Percentiles rank a stretch among this genome's conserved stretches.
Evolutionary conservation across 2,888 invertebrate genomes (phyloP).

Genomic region (Drosophila picticornis): DNA sequence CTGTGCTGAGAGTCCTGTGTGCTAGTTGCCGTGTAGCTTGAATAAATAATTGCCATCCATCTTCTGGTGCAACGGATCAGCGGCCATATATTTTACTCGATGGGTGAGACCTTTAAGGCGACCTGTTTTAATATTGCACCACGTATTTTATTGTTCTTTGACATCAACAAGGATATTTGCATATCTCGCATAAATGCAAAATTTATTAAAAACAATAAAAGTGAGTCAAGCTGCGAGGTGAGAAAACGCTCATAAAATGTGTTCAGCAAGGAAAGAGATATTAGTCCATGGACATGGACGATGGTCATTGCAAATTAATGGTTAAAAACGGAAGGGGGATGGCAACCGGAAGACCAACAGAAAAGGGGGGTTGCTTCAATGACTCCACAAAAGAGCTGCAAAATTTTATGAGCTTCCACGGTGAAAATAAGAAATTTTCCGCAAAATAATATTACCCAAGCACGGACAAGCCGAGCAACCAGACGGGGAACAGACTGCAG

Average conservation of each 20-base stretch:
- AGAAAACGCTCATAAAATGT: slow-evolving; percentile 22
- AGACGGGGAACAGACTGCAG: slow-evolving; percentile 24
- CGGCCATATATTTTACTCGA: slow-evolving; percentile 24
- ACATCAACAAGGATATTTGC: slow-evolving; percentile 33
- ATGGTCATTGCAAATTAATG: slow-evolving; percentile 79
- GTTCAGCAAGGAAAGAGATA: slow-evolving; percentile 15
- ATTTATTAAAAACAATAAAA: slow-evolving; percentile 39
- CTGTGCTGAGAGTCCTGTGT: slow-evolving; percentile 7
- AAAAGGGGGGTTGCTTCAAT: slow-evolving; percentile 57
- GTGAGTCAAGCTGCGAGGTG: slow-evolving; percentile 39
- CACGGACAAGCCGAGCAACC: slow-evolving; percentile 10
- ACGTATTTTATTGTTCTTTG: slow-evolving; percentile 30
- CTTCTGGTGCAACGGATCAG: slow-evolving; percentile 63
- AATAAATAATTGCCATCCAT: slow-evolving; percentile 78
- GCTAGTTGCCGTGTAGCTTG: slow-evolving; percentile 52
- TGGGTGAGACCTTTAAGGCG: slow-evolving; percentile 37
- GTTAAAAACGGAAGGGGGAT: slow-evolving; percentile 57
- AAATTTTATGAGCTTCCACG: slow-evolving; percentile 78
- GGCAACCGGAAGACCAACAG: slow-evolving; percentile 23
- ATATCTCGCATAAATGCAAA: slow-evolving; percentile 22
- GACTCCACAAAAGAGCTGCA: slow-evolving; percentile 67
- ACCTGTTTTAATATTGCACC: slow-evolving; percentile 33
- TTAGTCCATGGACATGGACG: slow-evolving; percentile 14
- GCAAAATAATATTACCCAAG: slow-evolving; percentile 70
- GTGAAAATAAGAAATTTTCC: slow-evolving; percentile 73